Conservation (phyloP, 2,888 invertebrate species). For the Drosophila lutescens region DNA sequence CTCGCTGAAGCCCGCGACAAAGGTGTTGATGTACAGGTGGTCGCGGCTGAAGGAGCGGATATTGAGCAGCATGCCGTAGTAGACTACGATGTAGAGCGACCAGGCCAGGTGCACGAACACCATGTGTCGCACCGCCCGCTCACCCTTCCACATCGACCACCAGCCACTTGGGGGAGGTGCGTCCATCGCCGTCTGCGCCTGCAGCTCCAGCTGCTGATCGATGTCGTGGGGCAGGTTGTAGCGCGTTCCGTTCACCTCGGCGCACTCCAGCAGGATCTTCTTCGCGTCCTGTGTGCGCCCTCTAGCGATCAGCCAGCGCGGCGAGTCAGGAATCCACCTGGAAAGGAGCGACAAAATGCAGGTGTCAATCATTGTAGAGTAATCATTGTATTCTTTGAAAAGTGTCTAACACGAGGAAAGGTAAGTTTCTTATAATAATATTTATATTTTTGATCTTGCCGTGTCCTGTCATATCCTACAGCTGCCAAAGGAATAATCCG, state of each 20-base stretch:
- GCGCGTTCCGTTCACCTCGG: conserved; percentile 83
- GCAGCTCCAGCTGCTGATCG: conserved; percentile 83
- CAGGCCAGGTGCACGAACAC: conserved; percentile 83
- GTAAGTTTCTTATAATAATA: too few species aligned
- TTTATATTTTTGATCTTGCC: too few species aligned
- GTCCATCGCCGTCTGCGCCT: conserved; percentile 83
- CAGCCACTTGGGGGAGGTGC: conserved; percentile 83
- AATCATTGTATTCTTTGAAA: too few species aligned
- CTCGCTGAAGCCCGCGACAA: conserved; percentile 83
- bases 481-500: too few species aligned
- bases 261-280: conserved; percentile 82
- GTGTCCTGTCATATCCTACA: too few species aligned
- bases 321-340: conserved; percentile 85
- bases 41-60: conserved; percentile 85
- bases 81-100: conserved; percentile 84
- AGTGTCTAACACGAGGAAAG: too few species aligned
- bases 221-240: conserved; percentile 83
- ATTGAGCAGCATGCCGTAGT: conserved; percentile 85
- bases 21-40: conserved; percentile 84
- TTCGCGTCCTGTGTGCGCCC: conserved; percentile 84
- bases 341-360: background rate
- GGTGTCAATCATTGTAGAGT: background rate
- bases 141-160: conserved; percentile 84
- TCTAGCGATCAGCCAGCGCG: conserved; percentile 85
- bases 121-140: conserved; percentile 82